phyloP scores from a whole-genome alignment of 2,113 vertebrate genomes.

The Burhinus bistriatus region DNA sequence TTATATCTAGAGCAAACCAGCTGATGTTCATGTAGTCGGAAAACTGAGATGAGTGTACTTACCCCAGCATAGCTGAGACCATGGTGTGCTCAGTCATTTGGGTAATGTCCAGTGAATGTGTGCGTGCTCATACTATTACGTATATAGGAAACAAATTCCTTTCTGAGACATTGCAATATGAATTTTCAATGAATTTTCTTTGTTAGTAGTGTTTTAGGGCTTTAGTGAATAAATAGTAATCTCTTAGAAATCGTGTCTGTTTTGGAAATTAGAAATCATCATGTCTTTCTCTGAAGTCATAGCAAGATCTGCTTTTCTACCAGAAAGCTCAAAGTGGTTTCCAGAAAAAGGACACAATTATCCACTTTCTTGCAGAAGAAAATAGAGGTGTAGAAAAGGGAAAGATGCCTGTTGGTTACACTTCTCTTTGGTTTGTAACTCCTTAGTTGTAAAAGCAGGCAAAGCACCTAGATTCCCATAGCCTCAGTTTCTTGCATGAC shows the following conservation, averaged over 20 bases:
- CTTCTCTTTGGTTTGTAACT: neutral
- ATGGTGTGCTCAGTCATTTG: neutral
- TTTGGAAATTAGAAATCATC: neutral
- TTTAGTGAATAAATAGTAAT: neutral
- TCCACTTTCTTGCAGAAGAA: neutral
- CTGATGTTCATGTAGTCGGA: neutral
- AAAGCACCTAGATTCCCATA: neutral
- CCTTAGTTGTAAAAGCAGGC: neutral
- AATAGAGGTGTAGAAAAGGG: neutral
- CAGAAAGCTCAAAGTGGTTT: neutral
- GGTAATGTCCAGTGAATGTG: neutral
- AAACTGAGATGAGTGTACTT: neutral
- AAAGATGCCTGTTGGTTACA: neutral
- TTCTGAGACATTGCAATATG: neutral
- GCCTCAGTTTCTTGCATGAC: neutral
- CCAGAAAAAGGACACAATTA: neutral
- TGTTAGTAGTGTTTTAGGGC: neutral
- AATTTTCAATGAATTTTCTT: neutral
- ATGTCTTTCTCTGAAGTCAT: neutral
- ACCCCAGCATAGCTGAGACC: neutral
- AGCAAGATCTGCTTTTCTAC: neutral
- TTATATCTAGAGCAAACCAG: neutral
- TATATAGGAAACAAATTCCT: neutral
- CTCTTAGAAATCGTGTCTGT: neutral
- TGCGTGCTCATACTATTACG: neutral